Evolutionary conservation across 2,797 vertebrate species (phyloP).

Genomic region (Mico argentatus): DNA sequence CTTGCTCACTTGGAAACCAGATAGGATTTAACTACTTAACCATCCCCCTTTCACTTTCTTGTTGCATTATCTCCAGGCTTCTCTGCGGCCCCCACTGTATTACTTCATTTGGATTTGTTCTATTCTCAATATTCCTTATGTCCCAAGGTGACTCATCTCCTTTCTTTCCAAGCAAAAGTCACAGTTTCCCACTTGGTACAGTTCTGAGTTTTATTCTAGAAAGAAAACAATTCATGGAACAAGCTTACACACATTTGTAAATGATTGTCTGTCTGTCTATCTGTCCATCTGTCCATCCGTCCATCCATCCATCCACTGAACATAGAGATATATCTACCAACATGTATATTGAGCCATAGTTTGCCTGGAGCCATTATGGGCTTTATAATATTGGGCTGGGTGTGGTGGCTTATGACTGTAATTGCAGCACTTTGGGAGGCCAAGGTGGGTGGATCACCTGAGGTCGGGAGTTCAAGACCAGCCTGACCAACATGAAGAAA

Average conservation of each 20-base stretch:
- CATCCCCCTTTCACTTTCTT: neutral
- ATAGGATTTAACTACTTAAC: neutral
- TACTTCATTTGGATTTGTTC: neutral
- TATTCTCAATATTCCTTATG: fast-evolving
- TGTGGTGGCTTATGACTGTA: too few relatives aligned
- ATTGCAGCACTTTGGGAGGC: too few relatives aligned
- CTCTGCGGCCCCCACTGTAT: neutral
- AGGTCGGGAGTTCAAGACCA: too few relatives aligned
- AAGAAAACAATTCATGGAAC: neutral
- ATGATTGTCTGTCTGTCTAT: neutral
- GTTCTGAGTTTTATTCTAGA: neutral
- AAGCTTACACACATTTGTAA: neutral
- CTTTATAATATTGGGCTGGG: neutral
- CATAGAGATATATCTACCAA: too few relatives aligned
- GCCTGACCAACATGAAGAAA: too few relatives aligned
- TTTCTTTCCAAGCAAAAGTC: neutral
- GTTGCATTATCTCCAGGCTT: neutral
- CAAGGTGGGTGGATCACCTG: too few relatives aligned
- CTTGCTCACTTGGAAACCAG: neutral
- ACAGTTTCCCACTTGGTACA: neutral
- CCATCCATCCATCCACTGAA: too few relatives aligned
- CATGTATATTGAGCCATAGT: neutral
- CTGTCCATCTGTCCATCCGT: neutral
- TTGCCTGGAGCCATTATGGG: neutral
- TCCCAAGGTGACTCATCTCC: neutral